Percentiles rank a stretch among this genome's conserved stretches.
Evolutionary conservation across 2,888 invertebrate genomes (phyloP).

Genomic region (Netelia inedita): DNA sequence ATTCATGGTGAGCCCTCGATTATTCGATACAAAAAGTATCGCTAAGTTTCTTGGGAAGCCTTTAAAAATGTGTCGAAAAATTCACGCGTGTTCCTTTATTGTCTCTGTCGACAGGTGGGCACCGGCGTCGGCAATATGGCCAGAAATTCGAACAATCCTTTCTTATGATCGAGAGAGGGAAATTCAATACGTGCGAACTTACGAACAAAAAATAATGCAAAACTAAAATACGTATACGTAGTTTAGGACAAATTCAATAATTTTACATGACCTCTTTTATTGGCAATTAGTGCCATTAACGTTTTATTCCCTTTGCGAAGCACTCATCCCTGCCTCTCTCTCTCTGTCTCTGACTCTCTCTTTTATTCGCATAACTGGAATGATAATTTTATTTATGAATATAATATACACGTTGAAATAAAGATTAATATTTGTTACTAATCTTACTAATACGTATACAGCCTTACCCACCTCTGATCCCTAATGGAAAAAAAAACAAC

Average conservation of each 20-base stretch:
- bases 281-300: conserved; percentile 83
- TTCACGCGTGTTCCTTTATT: neutral
- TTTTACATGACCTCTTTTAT: conserved; percentile 79
- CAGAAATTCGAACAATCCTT: conserved; percentile 87
- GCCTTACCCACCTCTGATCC: conserved; percentile 22
- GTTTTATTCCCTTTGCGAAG: conserved; percentile 77
- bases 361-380: conserved; percentile 79
- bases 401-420: conserved; percentile 83
- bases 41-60: conserved; percentile 3
- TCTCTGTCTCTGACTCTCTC: conserved; percentile 49
- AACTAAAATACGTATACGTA: conserved; percentile 79
- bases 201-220: conserved; percentile 80
- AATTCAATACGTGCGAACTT: conserved; percentile 75
- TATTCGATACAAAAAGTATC: conserved; percentile 24
- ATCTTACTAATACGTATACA: conserved; percentile 69
- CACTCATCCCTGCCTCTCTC: conserved; percentile 30
- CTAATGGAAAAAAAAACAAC: conserved; percentile 19
- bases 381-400: conserved; percentile 84
- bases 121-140: conserved; percentile 81
- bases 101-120: conserved; percentile 78
- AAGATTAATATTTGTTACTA: conserved; percentile 84
- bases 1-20: conserved; percentile 82
- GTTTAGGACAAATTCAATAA: conserved; percentile 78
- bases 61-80: conserved; percentile 6
- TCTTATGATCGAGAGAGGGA: conserved; percentile 86